Conservation (phyloP, 1,140 invertebrate genomes). For the Pristionchus pacificus region DNA sequence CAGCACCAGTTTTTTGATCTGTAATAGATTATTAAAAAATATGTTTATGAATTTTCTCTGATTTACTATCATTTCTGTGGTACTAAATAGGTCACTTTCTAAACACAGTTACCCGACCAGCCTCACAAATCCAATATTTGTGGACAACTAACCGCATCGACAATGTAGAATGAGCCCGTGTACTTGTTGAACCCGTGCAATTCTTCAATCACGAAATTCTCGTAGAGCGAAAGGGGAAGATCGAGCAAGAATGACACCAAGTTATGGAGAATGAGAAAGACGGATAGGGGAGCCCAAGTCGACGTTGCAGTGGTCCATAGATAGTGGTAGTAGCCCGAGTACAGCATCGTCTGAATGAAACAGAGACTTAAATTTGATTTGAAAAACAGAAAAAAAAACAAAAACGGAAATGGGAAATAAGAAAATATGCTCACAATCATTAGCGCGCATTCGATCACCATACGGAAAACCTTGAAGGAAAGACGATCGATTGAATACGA, state of each 20-base stretch:
- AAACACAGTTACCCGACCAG: not conserved
- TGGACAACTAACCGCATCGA: conserved; percentile 69
- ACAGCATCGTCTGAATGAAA: no score
- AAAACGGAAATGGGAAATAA: not conserved
- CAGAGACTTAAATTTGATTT: no score
- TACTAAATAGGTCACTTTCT: not conserved
- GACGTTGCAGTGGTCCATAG: not conserved
- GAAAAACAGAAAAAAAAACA: no score
- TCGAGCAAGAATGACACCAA: conserved; percentile 63
- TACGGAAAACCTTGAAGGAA: not conserved
- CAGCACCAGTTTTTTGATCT: conserved; percentile 77
- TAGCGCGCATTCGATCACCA: not conserved
- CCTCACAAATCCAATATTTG: not conserved
- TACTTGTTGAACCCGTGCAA: conserved; percentile 96
- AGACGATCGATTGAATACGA: not conserved
- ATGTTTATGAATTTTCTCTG: not conserved
- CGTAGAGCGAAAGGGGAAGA: conserved; percentile 79
- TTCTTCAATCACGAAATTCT: conserved; percentile 90
- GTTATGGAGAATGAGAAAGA: not conserved
- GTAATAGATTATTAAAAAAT: conserved; percentile 1
- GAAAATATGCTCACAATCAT: not conserved
- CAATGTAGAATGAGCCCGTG: conserved; percentile 84
- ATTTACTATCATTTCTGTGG: not conserved
- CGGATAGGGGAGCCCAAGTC: not conserved
- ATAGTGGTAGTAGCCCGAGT: no score